Conservation (phyloP, 2,797 vertebrate species). For the Myotis pilosus region DNA sequence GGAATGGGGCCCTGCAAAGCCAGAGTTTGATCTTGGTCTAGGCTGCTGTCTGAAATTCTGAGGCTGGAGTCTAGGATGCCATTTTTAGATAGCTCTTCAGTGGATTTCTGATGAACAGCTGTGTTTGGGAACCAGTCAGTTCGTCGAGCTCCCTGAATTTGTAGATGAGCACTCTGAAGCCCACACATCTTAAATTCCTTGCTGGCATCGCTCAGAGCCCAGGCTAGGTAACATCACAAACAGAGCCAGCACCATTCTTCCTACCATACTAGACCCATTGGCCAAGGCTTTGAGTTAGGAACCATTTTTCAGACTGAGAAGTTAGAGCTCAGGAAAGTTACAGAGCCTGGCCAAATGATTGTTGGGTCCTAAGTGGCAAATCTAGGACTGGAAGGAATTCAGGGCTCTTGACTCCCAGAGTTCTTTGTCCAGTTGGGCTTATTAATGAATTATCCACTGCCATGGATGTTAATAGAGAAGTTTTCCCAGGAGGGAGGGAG, state of each 20-base stretch:
- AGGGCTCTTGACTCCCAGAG: neutral
- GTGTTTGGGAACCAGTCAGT: neutral
- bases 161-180: neutral
- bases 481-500: neutral
- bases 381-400: neutral
- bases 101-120: neutral
- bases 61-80: neutral
- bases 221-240: neutral
- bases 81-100: neutral
- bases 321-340: neutral
- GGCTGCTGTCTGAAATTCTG: neutral
- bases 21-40: neutral
- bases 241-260: neutral
- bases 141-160: neutral
- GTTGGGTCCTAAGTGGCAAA: neutral
- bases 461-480: neutral
- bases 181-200: neutral
- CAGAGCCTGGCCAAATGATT: neutral
- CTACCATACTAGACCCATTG: accelerated
- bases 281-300: neutral
- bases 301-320: neutral
- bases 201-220: neutral
- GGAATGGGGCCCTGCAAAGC: neutral
- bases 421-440: neutral
- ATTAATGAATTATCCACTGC: neutral